Conservation (phyloP, 1,140 invertebrate species). For the Lepidurus arcticus region DNA sequence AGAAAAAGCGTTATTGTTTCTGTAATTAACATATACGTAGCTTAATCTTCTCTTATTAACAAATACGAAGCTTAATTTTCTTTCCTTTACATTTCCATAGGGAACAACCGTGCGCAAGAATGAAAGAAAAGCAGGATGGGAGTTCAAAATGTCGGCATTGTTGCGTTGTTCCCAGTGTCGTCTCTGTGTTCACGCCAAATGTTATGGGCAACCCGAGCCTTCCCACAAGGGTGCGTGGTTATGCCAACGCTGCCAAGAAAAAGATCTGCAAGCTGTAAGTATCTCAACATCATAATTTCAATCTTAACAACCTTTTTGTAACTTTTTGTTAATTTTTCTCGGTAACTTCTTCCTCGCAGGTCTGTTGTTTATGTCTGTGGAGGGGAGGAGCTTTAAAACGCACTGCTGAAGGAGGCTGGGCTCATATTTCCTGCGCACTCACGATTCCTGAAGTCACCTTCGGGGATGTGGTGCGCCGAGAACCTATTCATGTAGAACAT, state of each 20-base stretch:
- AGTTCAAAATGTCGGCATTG: background rate
- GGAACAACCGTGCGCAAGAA: background rate
- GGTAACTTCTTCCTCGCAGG: background rate
- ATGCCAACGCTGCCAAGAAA: conserved; percentile 49
- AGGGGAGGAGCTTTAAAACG: conserved; percentile 59
- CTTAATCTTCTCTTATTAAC: background rate
- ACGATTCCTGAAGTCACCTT: conserved; percentile 46
- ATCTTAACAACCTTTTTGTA: conserved; percentile 13
- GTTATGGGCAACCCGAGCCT: conserved; percentile 41
- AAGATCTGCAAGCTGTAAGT: conserved; percentile 41
- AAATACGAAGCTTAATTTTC: background rate
- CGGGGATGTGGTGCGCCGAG: conserved; percentile 42
- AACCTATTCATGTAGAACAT: conserved; percentile 44
- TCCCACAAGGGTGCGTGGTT: conserved; percentile 45
- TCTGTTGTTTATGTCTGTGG: conserved; percentile 49
- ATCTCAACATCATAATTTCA: conserved; percentile 42
- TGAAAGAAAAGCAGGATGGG: background rate
- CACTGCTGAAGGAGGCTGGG: conserved; percentile 54
- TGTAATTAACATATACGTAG: background rate
- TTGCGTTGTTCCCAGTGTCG: conserved; percentile 24
- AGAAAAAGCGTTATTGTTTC: background rate
- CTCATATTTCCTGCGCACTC: conserved; percentile 52
- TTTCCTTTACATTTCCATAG: background rate
- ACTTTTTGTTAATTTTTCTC: background rate
- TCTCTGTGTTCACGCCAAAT: conserved; percentile 25